Evolutionary conservation across 2,113 vertebrate genomes (phyloP).

Genomic region (Toxotes chatareus): DNA sequence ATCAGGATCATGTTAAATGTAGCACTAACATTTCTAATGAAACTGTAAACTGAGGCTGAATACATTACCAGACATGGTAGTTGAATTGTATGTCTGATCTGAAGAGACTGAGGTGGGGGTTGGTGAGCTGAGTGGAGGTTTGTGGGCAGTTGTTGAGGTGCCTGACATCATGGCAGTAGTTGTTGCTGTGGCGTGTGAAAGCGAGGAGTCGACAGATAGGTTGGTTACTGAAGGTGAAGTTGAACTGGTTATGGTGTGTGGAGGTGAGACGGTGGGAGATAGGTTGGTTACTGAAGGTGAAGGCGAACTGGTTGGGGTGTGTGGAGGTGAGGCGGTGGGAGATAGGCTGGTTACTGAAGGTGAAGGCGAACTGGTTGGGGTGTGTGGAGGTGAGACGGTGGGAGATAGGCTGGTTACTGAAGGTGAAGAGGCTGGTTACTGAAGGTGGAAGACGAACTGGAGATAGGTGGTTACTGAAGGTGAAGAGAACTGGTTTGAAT

Average conservation of each 20-base stretch:
- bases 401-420: neutral
- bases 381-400: neutral
- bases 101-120: neutral
- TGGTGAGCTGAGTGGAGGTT: neutral
- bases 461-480: neutral
- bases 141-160: accelerated
- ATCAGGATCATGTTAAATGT: neutral
- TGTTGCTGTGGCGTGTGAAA: slow-evolving; percentile 17
- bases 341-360: neutral
- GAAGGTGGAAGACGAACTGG: no score
- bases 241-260: neutral
- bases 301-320: neutral
- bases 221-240: neutral
- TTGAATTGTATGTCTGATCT: accelerated
- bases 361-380: neutral
- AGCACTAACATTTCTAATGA: neutral
- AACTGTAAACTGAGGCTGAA: neutral
- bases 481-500: neutral
- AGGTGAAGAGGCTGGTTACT: no score
- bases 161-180: accelerated
- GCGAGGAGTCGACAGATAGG: neutral
- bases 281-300: no score
- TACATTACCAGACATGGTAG: slow-evolving; percentile 31
- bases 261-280: neutral
- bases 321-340: neutral